phyloP scores from a whole-genome alignment of 2,888 invertebrate species.

The Pristionchus entomophagus region DNA sequence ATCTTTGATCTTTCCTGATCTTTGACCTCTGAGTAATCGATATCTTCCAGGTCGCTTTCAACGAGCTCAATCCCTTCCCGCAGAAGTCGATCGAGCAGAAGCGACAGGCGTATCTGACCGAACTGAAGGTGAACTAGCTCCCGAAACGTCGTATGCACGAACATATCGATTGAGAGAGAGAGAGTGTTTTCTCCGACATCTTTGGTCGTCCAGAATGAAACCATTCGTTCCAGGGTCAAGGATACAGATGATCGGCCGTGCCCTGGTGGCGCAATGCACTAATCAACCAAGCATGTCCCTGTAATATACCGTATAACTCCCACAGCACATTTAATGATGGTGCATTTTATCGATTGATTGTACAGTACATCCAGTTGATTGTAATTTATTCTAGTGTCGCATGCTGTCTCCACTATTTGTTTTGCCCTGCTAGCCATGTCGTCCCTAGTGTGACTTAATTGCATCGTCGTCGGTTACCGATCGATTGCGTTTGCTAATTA shows the following conservation, averaged over 20 bases:
- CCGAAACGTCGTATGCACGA: not conserved
- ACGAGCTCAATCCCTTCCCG: slow-evolving; percentile 79
- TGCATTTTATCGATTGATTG: slow-evolving; percentile 12
- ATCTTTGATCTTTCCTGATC: not conserved
- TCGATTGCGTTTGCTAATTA: not conserved
- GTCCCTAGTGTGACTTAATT: no score
- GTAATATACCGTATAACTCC: slow-evolving; percentile 6
- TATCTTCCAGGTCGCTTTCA: slow-evolving; percentile 78
- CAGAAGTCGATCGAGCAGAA: slow-evolving; percentile 77
- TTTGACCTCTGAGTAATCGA: not conserved
- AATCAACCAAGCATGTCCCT: not conserved
- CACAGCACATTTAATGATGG: not conserved
- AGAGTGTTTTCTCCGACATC: not conserved
- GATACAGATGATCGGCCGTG: not conserved
- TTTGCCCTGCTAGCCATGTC: no score
- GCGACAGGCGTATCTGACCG: slow-evolving; percentile 77
- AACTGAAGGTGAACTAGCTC: slow-evolving; percentile 72
- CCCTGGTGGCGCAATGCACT: not conserved
- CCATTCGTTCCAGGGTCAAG: not conserved
- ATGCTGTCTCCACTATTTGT: no score
- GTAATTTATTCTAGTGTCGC: no score
- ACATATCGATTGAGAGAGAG: not conserved
- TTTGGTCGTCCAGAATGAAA: not conserved
- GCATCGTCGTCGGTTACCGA: no score
- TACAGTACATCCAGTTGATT: no score